phyloP scores from a whole-genome alignment of 2,113 vertebrate genomes.

The Antechinus stuartii region DNA sequence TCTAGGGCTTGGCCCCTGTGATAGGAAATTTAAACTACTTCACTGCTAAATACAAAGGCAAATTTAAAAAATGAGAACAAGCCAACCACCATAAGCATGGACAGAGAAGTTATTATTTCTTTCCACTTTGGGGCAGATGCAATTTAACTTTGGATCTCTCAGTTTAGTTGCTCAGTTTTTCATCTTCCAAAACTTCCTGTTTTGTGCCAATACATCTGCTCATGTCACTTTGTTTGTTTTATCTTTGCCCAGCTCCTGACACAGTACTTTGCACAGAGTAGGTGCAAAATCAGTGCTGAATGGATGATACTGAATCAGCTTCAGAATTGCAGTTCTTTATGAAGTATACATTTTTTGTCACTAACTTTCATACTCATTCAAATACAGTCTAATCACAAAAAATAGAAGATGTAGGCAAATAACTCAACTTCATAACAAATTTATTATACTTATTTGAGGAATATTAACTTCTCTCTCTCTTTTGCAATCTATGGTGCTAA shows the following conservation, averaged over 20 bases:
- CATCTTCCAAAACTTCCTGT: conserved; percentile 34
- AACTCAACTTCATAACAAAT: neutral
- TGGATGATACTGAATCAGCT: neutral
- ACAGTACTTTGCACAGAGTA: neutral
- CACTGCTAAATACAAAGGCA: conserved; percentile 72
- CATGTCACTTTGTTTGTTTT: neutral
- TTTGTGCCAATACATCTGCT: conserved; percentile 25
- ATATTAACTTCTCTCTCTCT: conserved; percentile 40
- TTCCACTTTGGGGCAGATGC: neutral
- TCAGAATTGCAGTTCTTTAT: conserved; percentile 6
- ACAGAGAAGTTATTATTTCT: conserved; percentile 54
- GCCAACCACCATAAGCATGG: conserved; percentile 31
- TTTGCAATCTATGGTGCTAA: conserved; percentile 35
- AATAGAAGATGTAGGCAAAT: neutral
- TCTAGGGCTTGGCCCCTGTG: conserved; percentile 60
- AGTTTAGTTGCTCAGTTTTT: conserved; percentile 48
- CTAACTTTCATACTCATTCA: conserved; percentile 16
- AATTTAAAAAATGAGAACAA: conserved; percentile 68
- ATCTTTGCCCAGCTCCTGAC: neutral
- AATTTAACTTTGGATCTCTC: conserved; percentile 54
- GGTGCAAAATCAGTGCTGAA: neutral
- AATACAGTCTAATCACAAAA: neutral
- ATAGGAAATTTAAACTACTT: conserved; percentile 78
- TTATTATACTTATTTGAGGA: neutral
- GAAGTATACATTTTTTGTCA: neutral